Evolutionary conservation across 2,797 vertebrate genomes (phyloP).

Genomic region (Gouania willdenowi): DNA sequence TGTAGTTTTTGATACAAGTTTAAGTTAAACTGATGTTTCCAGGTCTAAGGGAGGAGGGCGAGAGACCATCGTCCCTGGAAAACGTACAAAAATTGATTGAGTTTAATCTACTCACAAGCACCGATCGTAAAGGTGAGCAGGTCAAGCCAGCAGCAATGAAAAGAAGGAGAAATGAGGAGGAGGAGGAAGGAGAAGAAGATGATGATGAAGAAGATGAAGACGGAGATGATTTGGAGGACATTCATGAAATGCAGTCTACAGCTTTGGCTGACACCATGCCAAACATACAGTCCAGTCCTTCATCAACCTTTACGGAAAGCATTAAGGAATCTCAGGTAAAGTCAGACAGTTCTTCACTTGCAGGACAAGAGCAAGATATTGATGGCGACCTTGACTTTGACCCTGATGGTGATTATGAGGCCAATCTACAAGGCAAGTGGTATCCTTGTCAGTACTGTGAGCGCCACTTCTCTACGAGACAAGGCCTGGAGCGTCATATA

Average conservation of each 20-base stretch:
- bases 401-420: constrained; percentile 78
- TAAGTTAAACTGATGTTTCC: constrained; percentile 21
- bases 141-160: constrained; percentile 25
- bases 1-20: too few relatives aligned
- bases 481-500: constrained; percentile 92
- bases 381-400: constrained; percentile 62
- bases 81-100: constrained; percentile 73
- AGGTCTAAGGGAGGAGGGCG: constrained; percentile 85
- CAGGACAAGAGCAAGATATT: constrained; percentile 46
- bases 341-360: constrained; percentile 43
- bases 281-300: constrained; percentile 69
- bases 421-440: constrained; percentile 74
- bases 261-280: constrained; percentile 36
- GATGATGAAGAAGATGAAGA: constrained; percentile 56
- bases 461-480: constrained; percentile 91
- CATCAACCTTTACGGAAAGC: constrained; percentile 40
- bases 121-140: constrained; percentile 34
- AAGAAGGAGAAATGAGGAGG: constrained; percentile 34
- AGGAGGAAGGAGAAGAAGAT: constrained; percentile 33
- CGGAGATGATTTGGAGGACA: constrained; percentile 48
- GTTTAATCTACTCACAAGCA: constrained; percentile 51
- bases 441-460: constrained; percentile 93
- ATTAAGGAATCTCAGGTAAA: constrained; percentile 39
- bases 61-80: constrained; percentile 63
- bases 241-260: constrained; percentile 54